Evolutionary conservation across 2,888 invertebrate species (phyloP), one percentile per base, ranked within the genome.

Genomic region (Phasia obesa): DNA sequence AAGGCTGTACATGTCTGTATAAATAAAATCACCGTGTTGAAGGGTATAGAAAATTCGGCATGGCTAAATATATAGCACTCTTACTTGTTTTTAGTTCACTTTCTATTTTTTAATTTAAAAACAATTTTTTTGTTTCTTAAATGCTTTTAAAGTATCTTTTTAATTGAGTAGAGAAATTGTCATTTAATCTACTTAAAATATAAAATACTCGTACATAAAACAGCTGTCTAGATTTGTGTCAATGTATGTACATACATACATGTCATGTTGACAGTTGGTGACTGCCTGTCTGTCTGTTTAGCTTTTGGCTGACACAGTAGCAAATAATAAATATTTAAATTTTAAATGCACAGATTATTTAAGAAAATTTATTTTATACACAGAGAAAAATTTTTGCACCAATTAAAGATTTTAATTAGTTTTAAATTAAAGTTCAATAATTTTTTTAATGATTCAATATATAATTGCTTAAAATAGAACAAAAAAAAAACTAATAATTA

Each of bases 181-280:
- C 74, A 55, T 44, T 21, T 55, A 55, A 53, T 55, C 74, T 35
- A 21, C 31, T 55, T 35, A 64, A 74, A 74, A 64, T 55, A 55
- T 27, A 62, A 53, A 73, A 73, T 60, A n/a, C n/a, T n/a, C n/a
- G n/a, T n/a, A 6, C 49, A 15, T 53, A 23, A 42, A 69, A 53
- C 60, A 53, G 51, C 53, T 77, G 76, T 31, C 31, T 35, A 17
- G 51, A 69, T 53, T 69, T 53, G 44, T 77, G 69, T 77, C 76
- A 69, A 53, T 44, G 15, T 13, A n/a, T 11, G 38, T n/a, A 49
- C 17, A 19, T 57, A 27, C 17, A 31, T 17, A 21, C 17, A n/a
- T 59, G 19, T 51, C 31, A 13, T 55, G 42, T 19, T 57, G 55
- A 13, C 55, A 51, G 27, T 44, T 69, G 53, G 17, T 15, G 35